Percentiles rank a stretch among this genome's conserved stretches.
Evolutionary conservation across 2,888 invertebrate species (phyloP).

Genomic region (Cheilosia grossa): DNA sequence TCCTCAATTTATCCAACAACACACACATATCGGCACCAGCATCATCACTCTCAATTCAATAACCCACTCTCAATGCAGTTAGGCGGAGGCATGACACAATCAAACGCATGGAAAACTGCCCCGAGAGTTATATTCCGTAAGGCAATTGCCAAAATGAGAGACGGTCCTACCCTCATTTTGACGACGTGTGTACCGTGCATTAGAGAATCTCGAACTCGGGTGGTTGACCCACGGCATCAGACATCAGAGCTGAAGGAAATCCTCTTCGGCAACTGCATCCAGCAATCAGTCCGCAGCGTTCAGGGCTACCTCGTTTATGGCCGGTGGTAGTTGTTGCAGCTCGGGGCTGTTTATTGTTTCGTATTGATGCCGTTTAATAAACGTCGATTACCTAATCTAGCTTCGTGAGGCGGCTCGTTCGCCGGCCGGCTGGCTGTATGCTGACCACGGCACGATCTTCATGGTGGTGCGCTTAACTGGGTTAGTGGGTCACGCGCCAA

Average conservation of each 20-base stretch:
- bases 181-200: conserved; percentile 10
- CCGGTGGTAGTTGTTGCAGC: conserved; percentile 31
- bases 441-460: conserved; percentile 27
- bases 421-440: conserved; percentile 20
- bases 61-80: not conserved
- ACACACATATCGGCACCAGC: conserved; percentile 9
- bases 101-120: not conserved
- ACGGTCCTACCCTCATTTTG: conserved; percentile 10
- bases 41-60: conserved; percentile 13
- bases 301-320: conserved; percentile 28
- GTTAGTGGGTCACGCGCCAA: conserved; percentile 49
- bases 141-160: conserved; percentile 49
- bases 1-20: conserved; percentile 58
- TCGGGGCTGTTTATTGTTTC: conserved; percentile 63
- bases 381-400: conserved; percentile 73
- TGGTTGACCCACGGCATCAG: conserved; percentile 43
- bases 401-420: conserved; percentile 35
- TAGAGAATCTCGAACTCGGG: conserved; percentile 49
- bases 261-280: conserved; percentile 49
- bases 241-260: conserved; percentile 34
- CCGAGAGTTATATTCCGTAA: conserved; percentile 49
- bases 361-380: conserved; percentile 73
- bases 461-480: conserved; percentile 49
- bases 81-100: conserved; percentile 36
- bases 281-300: conserved; percentile 37